phyloP scores from a whole-genome alignment of 2,113 vertebrate genomes.

The Rattus rattus region DNA sequence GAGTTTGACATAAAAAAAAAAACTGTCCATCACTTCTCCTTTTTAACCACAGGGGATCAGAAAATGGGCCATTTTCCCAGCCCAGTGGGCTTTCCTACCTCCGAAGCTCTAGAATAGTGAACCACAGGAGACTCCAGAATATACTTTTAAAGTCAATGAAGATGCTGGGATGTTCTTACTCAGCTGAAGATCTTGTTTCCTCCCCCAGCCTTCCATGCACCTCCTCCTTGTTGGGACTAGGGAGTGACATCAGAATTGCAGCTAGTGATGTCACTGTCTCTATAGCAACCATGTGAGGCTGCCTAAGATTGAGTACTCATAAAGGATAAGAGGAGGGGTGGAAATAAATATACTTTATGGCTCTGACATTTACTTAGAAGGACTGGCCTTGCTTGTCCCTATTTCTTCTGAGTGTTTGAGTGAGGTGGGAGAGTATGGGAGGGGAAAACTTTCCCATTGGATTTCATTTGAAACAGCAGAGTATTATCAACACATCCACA shows the following conservation, averaged over 20 bases:
- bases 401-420: not conserved
- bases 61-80: slow-evolving; percentile 29
- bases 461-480: not conserved
- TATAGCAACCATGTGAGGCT: slow-evolving; percentile 65
- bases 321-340: not conserved
- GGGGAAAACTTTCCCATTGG: not conserved
- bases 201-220: slow-evolving; percentile 66
- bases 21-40: not conserved
- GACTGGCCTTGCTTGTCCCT: not conserved
- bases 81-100: slow-evolving; percentile 53
- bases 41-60: slow-evolving; percentile 24
- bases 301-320: not conserved
- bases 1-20: not conserved
- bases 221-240: slow-evolving; percentile 75
- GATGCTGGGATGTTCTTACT: slow-evolving; percentile 67
- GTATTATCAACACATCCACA: not conserved
- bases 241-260: slow-evolving; percentile 82
- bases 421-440: not conserved
- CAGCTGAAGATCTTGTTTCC: slow-evolving; percentile 77
- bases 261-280: slow-evolving; percentile 73
- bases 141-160: slow-evolving; percentile 64
- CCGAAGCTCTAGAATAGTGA: slow-evolving; percentile 53
- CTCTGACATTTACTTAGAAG: slow-evolving; percentile 28
- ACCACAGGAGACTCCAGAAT: slow-evolving; percentile 69
- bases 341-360: not conserved